phyloP scores from a whole-genome alignment of 2,113 vertebrate species.

The Gasterosteus aculeatus region DNA sequence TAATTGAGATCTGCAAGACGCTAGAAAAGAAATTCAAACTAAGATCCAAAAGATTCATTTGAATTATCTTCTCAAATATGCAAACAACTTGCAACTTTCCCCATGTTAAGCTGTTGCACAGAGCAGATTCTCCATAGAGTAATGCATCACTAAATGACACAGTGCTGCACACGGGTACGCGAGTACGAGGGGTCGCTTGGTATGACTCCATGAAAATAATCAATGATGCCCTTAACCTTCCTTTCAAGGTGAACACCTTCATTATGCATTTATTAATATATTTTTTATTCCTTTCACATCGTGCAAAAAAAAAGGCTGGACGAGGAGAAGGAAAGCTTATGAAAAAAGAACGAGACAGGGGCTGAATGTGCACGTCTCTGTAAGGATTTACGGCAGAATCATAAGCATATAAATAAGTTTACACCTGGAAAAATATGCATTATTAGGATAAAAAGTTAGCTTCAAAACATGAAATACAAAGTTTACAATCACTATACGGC shows the following conservation, averaged over 20 bases:
- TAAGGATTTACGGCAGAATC: conserved; percentile 10
- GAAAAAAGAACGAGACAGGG: not conserved
- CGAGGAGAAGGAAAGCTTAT: not conserved
- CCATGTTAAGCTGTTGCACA: not conserved
- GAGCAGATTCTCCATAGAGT: not conserved
- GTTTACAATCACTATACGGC: conserved; percentile 6
- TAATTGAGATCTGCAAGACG: not conserved
- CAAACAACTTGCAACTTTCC: not conserved
- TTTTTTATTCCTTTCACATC: conserved; percentile 20
- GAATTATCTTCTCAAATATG: conserved; percentile 5
- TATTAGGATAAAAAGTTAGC: conserved; percentile 8
- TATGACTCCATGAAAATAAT: not conserved
- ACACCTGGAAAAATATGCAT: conserved; percentile 12
- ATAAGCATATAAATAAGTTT: conserved; percentile 18
- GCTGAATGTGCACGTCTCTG: not conserved
- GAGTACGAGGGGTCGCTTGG: not conserved
- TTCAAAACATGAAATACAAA: conserved; percentile 28
- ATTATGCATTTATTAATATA: not conserved
- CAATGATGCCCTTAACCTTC: not conserved
- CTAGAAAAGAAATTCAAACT: not conserved
- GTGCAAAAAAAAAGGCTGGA: conserved; percentile 10
- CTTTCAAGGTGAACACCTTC: not conserved
- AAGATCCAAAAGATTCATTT: not conserved
- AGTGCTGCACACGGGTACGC: not conserved
- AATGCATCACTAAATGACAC: conserved; percentile 1